Conservation (phyloP, 2,797 vertebrate species). For the Pangasius krempfi region DNA sequence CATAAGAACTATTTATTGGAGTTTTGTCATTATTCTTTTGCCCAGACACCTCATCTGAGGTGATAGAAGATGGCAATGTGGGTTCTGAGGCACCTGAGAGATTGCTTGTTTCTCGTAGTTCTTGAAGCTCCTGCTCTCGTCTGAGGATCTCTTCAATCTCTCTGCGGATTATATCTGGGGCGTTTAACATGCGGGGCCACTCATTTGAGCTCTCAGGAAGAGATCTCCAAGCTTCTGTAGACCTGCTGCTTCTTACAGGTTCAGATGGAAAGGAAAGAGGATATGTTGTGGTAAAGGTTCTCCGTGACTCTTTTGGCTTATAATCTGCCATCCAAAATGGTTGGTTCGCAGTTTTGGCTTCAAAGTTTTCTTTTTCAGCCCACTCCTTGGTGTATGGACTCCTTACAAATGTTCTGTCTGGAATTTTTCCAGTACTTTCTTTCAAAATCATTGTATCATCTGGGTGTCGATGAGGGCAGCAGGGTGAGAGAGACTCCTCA, state of each 20-base stretch:
- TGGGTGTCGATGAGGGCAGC: constrained; percentile 72
- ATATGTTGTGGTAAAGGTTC: constrained; percentile 16
- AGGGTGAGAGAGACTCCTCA: constrained; percentile 58
- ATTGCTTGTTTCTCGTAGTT: constrained; percentile 68
- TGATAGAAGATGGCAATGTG: neutral
- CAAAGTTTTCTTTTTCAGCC: constrained; percentile 13
- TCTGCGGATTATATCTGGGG: constrained; percentile 76
- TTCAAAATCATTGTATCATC: constrained; percentile 50
- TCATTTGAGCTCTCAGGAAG: constrained; percentile 65
- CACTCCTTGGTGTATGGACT: neutral
- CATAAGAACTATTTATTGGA: constrained; percentile 27
- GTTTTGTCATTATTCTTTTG: constrained; percentile 3
- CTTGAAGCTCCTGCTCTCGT: constrained; percentile 83
- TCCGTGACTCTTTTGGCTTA: constrained; percentile 12
- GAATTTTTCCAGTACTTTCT: neutral
- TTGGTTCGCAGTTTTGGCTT: constrained; percentile 11
- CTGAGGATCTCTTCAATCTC: constrained; percentile 81
- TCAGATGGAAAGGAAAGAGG: constrained; percentile 17
- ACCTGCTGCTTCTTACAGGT: neutral
- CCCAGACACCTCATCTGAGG: neutral
- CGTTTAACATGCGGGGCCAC: constrained; percentile 68
- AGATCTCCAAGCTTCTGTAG: constrained; percentile 53
- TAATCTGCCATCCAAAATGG: constrained; percentile 31
- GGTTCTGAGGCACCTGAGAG: constrained; percentile 30
- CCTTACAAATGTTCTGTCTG: neutral